Evolutionary conservation across 1,140 invertebrate genomes (phyloP), one percentile per base, ranked within the genome.

Genomic region (Pogonomyrmex californicus): DNA sequence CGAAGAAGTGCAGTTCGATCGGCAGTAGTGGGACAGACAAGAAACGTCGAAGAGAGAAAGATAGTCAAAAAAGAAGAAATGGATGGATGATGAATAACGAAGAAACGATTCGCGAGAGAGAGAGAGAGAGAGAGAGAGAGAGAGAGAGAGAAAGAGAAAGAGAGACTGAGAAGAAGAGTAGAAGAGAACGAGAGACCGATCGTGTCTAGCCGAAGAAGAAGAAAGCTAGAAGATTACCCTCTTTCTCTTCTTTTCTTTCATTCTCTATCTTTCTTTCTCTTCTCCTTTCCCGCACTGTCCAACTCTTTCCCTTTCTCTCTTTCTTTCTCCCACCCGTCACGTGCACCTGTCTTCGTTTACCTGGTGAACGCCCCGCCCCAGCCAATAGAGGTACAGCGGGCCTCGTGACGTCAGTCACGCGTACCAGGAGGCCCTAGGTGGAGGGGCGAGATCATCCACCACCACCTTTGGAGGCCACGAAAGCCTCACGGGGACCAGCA

Each of bases 301-400:
- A 51, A 51, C 68, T 56, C 65, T 54, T 66, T 62, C 14, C 65
- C 68, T 77, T 49, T 60, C 60, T 36, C 51, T 36, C 38, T n/a
- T 17, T 63, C 33, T 58, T 56, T 85, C 87, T 65, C 62, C 47
- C 70, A 76, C 33, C 56, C 30, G 49, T 62, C 38, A 12, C 7
- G 78, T 91, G 86, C 93, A 94, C 93, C 93, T 94, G 93, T 94
- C 93, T 89, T 92, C 92, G 91, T 94, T 93, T 87, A 89, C 85
- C 90, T 90, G 90, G 82, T 36, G 58, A 68, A 93, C 83, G 93
- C 93, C 90, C 93, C 94, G 94, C 94, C 94, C 92, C 92, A 91
- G 92, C 93, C 94, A 94, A 94, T 94, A 87, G 91, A 90, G 91
- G 85, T 75, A 82, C 88, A 62, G 82, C 85, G 89, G 89, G 71